Evolutionary conservation across 1,140 invertebrate genomes (phyloP), one percentile per base, ranked within the genome.

Genomic region (Planococcus citri): DNA sequence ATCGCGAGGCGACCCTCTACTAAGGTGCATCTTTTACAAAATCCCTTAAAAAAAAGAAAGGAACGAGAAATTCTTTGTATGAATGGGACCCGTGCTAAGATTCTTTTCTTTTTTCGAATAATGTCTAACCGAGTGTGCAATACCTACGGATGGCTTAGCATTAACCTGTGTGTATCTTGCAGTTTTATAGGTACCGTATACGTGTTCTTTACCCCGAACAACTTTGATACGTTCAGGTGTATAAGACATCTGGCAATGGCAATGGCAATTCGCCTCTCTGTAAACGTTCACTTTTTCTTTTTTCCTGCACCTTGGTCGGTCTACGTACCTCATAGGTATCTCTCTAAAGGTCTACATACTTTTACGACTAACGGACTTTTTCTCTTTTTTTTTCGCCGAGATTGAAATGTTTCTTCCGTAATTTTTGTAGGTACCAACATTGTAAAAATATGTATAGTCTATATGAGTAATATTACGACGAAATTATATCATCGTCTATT

Each of bases 151-250:
- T 51, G 41, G 41, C 41, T 51, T 51, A 51, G 41, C 41, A 51
- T 51, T 51, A 51, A 51, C 41, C 41, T 51, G 41, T 51, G 41
- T 51, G 41, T 51, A 51, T 51, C 41, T 51, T 51, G 41, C 41
- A 51, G 41, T 51, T 51, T 51, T 51, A 20, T 51, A 17, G 12
- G n/a, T n/a, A n/a, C n/a, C 41, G 17, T 20, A 33, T 33, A n/a
- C 17, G 41, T 17, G n/a, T n/a, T n/a, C n/a, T n/a, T n/a, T n/a
- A n/a, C n/a, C 41, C 41, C 41, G 3, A 51, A 51, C 6, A 51
- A 51, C n/a, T 51, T 51, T 51, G 41, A 51, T 51, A 51, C 41
- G 41, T 51, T 51, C 41, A 51, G 41, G 41, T 51, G 41, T 51
- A 51, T 51, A 14, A 20, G 41, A 51, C 41, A 51, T 51, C 41